Evolutionary conservation across 1,140 invertebrate species (phyloP), one percentile per base, ranked within the genome.

Genomic region (Diploscapter pachys): DNA sequence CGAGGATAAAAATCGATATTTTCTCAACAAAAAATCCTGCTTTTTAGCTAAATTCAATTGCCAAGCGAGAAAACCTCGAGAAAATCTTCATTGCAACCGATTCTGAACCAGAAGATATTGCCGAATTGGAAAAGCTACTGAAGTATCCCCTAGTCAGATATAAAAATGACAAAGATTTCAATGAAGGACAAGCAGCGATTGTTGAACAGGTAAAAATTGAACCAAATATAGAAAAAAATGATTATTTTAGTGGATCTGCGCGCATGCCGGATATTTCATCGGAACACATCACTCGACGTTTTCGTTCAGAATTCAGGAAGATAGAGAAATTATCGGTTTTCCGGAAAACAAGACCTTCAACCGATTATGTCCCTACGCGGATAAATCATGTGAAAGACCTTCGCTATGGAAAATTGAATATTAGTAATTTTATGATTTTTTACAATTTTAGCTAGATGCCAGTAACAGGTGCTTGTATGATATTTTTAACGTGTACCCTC

Each of bases 281-380:
- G 95, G 96, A 52, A 94, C 93, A 1, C 89, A 92, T 84, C 93
- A 94, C 83, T 98, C 95, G 77, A 98, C 96, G 50, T 98, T 96
- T 87, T 92, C 94, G 9, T 96, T 93, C 85, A 89, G 95, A 68
- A 98, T 98, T 78, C 94, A 96, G 88, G 96, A 98, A 86, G 95
- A 98, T 85, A 89, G 96, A 63, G 95, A 98, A 88, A 95, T 98
- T 76, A 85, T 97, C 31, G 93, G 93, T 4, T 95, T 95, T 86
- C 87, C 89, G 55, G 87, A 89, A 74, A 84, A 90, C 56, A 91
- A 90, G n/a, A 98, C 95, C 48, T 98, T 96, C 86, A 96, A 97
- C 87, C 88, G 90, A 73, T 89, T 98, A 11, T 98, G 95, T 86
- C 63, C 84, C 50, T 83, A 83, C 62, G 89, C 89, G 54, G 85